These are phyloP conservation scores for Tridacna gigas DNA, from an alignment of 2,888 invertebrate species.

Conservation along the genomic window DNA sequence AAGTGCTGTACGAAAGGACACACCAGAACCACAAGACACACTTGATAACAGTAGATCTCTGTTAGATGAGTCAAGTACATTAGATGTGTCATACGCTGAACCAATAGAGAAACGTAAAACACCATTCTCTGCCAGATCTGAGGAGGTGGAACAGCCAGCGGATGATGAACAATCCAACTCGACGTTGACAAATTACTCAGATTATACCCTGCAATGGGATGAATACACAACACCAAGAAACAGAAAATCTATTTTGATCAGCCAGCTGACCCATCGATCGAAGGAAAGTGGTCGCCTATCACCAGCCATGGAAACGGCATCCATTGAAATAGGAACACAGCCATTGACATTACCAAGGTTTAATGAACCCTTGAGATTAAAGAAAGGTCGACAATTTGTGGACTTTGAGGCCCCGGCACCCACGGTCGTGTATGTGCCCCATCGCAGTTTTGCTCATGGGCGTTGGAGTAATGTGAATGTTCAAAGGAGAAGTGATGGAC, in stretches of 20 bases:
- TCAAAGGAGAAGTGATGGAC: conserved; percentile 71
- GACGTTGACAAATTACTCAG: not conserved
- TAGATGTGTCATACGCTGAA: conserved; percentile 14
- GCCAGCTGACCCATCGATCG: conserved; percentile 48
- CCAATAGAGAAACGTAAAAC: conserved; percentile 13
- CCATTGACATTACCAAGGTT: conserved; percentile 56
- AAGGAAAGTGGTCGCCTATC: conserved; percentile 60
- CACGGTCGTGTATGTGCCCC: conserved; percentile 70
- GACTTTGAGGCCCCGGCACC: conserved; percentile 63
- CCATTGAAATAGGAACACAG: conserved; percentile 52
- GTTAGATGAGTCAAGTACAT: conserved; percentile 13
- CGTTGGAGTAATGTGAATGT: conserved; percentile 70
- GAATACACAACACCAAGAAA: conserved; percentile 53
- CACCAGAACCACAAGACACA: not conserved
- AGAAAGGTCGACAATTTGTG: conserved; percentile 59
- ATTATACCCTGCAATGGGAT: conserved; percentile 52
- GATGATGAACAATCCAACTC: conserved; percentile 31
- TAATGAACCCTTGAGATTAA: conserved; percentile 56
- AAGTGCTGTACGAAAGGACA: not conserved
- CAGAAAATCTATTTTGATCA: conserved; percentile 6
- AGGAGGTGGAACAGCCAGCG: conserved; percentile 23
- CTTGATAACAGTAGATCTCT: not conserved
- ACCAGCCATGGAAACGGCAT: conserved; percentile 44
- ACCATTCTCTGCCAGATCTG: conserved; percentile 7
- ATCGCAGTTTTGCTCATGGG: conserved; percentile 62